Conservation (phyloP, 1,140 invertebrate species). For the Drosophila nasuta region DNA sequence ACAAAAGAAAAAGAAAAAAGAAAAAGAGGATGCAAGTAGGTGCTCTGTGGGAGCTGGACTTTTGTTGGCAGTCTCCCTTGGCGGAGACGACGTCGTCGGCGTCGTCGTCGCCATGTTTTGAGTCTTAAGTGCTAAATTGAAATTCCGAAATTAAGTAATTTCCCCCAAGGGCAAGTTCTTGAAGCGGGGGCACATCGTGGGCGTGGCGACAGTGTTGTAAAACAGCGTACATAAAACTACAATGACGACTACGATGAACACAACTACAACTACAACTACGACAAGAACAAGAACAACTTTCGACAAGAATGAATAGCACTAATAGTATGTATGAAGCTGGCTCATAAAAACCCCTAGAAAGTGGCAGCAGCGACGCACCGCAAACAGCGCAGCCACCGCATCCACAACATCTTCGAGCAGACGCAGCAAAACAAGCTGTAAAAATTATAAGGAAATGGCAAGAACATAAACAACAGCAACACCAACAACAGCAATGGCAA, state of each 20-base stretch:
- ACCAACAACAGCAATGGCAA: constrained; percentile 6
- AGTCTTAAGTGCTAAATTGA: constrained; percentile 80
- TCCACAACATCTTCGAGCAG: constrained; percentile 42
- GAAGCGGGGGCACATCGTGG: constrained; percentile 44
- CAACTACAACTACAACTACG: constrained; percentile 56
- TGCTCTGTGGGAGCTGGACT: constrained; percentile 3
- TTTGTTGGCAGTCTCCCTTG: background rate
- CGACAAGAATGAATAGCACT: constrained; percentile 68
- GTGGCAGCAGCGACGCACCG: constrained; percentile 14
- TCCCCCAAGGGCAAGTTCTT: constrained; percentile 70
- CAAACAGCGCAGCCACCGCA: constrained; percentile 41
- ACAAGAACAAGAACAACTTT: constrained; percentile 24
- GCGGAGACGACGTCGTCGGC: background rate
- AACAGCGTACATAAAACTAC: constrained; percentile 66
- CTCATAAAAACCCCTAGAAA: constrained; percentile 55
- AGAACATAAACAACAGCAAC: constrained; percentile 46
- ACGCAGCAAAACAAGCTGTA: constrained; percentile 71
- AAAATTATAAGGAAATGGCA: constrained; percentile 76
- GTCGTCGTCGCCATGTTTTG: constrained; percentile 31
- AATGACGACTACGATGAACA: constrained; percentile 42
- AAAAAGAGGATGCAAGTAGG: constrained; percentile 15
- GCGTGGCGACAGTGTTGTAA: constrained; percentile 62
- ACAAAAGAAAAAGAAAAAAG: too few relatives aligned
- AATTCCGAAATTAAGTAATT: constrained; percentile 83
- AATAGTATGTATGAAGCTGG: constrained; percentile 57